Evolutionary conservation across 2,113 vertebrate genomes (phyloP), one percentile per base, ranked within the genome.

Genomic region (Oryzias curvinotus): DNA sequence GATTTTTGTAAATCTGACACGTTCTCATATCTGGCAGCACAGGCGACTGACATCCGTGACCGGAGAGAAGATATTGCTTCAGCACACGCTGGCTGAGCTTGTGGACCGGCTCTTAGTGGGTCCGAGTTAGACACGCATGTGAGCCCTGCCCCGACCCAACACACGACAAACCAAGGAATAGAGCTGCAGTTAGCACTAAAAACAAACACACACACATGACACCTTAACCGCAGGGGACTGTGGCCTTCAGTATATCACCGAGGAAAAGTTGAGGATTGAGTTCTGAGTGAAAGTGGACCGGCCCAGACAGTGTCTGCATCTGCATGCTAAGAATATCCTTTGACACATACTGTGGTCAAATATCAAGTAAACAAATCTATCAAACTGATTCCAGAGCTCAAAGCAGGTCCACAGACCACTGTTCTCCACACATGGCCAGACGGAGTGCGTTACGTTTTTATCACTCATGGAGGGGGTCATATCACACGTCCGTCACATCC

Each of bases 31-130:
- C 57, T 62, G 42, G 43, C 7, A 8, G 67, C 62, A 67, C 23
- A 52, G 58, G 71, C 78, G 69, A 68, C 57, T n/a, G 78, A 63
- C 14, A 14, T 53, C 44, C 5, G 50, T 63, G 83, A 85, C 73
- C 71, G 70, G 77, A 81, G 73, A 26, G 57, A 28, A 36, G 12
- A 36, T 36, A 36, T 36, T 36, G 36, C 36, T 36, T 36, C 36
- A 12, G 36, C 36, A 36, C 12, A 36, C 8, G 30, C 36, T 36
- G 36, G 30, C 36, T 36, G 36, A 36, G 12, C 36, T 36, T 36
- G 3, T 10, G 8, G 12, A 36, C 10, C 36, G 3, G 36, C 36
- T 36, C 36, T 36, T 36, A 36, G 2, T 36, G 36, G 36, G 36
- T 36, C 12, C 3, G 8, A 36, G 8, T 2, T 12, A 10, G 10